Base-by-base conservation (phyloP, 2,888 invertebrate genomes). In the Tipula vernalis region DNA sequence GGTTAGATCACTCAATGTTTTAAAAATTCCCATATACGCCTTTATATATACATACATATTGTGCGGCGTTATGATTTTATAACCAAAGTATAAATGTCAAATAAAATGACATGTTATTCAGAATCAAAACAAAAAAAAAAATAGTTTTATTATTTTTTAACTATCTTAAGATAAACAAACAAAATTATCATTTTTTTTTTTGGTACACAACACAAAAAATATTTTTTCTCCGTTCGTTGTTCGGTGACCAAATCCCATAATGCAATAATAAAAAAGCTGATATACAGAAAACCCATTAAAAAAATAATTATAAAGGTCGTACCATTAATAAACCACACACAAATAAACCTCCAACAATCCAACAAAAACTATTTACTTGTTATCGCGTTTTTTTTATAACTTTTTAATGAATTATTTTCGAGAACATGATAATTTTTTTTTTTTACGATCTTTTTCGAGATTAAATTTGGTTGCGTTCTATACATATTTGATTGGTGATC, bases 321-420 rank as follows among this genome's bases (percentile, higher is more conserved):
- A 71, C 71, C 71, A 71, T 71, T 71, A 71, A 71, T 71, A 71
- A 71, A 71, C 71, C 71, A 71, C 71, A 71, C 71, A 71, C 71
- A 71, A 18, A 51, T 28, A 28, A 71, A 28, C 71, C 71, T 71
- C 71, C 71, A 71, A 71, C 18, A 71, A 71, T 13, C n/a, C n/a
- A 28, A 51, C 51, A 51, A n/a, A 51, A 51, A 51, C 15, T 15
- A 15, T 51, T 51, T 1, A 15, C 28, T 71, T 57, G n/a, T 57
- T 71, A 71, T 71, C 71, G 71, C 71, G 28, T 71, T 71, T 71
- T 71, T 71, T 71, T 71, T 71, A 71, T 71, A 71, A 71, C 71
- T 71, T 71, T 71, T 71, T 71, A 71, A 71, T 71, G 71, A 71
- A 71, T 71, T 71, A 71, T 71, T 71, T 71, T 71, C 71, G 71